A percentile compares a stretch with the other conserved stretches of the same genome.
phyloP scores from a whole-genome alignment of 2,888 invertebrate species.

The Seira sanloemensis region DNA sequence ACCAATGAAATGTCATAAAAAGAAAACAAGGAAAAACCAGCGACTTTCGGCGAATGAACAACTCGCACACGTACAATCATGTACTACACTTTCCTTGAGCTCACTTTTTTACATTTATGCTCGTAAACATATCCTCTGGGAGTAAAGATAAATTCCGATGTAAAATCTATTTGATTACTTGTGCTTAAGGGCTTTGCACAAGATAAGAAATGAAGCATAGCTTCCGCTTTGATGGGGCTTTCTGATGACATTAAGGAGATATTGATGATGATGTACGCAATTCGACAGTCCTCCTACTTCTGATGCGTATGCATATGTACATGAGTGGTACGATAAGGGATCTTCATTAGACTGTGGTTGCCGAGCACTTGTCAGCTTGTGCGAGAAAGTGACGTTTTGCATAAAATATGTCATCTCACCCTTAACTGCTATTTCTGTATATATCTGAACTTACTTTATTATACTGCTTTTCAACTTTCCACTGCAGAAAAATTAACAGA shows the following conservation, averaged over 20 bases:
- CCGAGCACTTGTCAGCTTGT: too few relatives aligned
- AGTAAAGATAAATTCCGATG: background rate
- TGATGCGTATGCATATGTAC: too few relatives aligned
- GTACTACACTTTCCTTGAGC: background rate
- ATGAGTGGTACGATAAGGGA: too few relatives aligned
- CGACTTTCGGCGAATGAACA: background rate
- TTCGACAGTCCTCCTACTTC: too few relatives aligned
- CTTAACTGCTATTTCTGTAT: too few relatives aligned
- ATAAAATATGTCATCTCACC: too few relatives aligned
- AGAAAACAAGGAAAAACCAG: constrained; percentile 5
- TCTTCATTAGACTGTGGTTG: too few relatives aligned
- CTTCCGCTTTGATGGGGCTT: background rate
- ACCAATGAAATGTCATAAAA: background rate
- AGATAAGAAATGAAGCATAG: constrained; percentile 8
- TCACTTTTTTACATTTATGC: background rate
- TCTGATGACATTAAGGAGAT: background rate
- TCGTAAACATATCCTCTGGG: background rate
- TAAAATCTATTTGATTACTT: background rate
- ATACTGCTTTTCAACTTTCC: too few relatives aligned
- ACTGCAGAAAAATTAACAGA: too few relatives aligned
- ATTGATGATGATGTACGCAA: too few relatives aligned
- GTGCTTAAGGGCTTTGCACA: background rate
- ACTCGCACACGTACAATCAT: background rate
- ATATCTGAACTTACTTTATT: too few relatives aligned
- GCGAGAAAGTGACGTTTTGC: too few relatives aligned